Base-by-base conservation (phyloP, 2,797 vertebrate species). In the Siniperca undulata region DNA sequence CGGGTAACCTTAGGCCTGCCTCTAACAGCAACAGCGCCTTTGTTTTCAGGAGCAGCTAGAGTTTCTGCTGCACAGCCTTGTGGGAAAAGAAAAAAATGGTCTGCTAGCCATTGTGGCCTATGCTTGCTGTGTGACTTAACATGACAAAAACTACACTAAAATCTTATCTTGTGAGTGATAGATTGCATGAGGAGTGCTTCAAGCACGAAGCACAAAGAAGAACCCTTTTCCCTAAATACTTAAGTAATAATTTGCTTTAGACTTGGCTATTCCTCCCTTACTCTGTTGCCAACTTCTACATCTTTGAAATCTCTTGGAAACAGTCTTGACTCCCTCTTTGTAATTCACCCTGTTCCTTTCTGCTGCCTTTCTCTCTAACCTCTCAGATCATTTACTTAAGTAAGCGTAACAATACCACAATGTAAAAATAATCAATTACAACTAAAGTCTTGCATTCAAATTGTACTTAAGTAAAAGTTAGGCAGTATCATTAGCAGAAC, bases 11-110 rank as follows among this genome's bases (percentile, higher is more conserved):
- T 77, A 86, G 80, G 82, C 70, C 82, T 22, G 86, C 89, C 85
- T 90, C 91, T 86, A 84, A 74, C 85, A 61, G 92, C 92, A 94
- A 94, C 93, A n/a, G 81, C 5, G 68, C 91, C 86, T 95, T 95
- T 95, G 94, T 96, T 95, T 92, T 87, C 89, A 85, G 50, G 74
- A 87, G 86, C 91, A 89, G 93, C 93, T 95, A 90, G 86, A 89
- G 92, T 96, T 96, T 95, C 95, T 87, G 85, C 78, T 64, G 80
- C 79, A 62, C 40, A 11, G 91, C 84, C 81, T 88, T 73, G 58
- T 81, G 83, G 83, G 88, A 78, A 88, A 87, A 88, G 56, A 82
- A 42, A 42, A 42, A 88, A 90, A 86, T 56, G 59, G 70, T 80
- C 59, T 50, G 60, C 64, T 27, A 42, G 46, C 36, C 74, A 64